Conservation (phyloP, 2,113 vertebrate species). For the Corythoichthys haematopterus region DNA sequence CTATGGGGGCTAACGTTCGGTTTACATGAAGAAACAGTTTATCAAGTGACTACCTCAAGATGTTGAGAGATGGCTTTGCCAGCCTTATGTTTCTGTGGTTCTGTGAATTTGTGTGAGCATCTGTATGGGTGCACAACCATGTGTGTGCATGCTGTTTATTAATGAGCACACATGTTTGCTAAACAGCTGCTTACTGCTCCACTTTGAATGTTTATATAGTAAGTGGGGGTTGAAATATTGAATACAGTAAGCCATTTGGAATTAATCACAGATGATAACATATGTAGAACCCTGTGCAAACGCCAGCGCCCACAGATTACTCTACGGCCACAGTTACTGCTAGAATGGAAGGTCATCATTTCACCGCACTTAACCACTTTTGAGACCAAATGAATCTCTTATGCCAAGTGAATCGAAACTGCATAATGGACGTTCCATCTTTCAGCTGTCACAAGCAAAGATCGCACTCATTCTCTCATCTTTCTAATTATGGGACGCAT, state of each 20-base stretch:
- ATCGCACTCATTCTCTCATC: conserved; percentile 48
- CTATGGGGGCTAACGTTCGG: conserved; percentile 28
- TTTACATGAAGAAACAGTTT: conserved; percentile 24
- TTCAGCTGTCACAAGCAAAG: conserved; percentile 29
- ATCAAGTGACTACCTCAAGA: conserved; percentile 30
- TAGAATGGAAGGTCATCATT: conserved; percentile 3
- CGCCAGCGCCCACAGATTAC: background rate
- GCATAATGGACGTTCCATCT: conserved; percentile 25
- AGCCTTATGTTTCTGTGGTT: conserved; percentile 1
- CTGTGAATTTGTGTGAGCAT: conserved; percentile 1
- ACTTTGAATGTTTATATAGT: conserved; percentile 57
- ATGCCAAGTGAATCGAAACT: background rate
- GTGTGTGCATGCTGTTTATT: conserved; percentile 43
- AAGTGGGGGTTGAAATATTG: conserved; percentile 60
- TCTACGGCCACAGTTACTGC: background rate
- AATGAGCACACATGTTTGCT: conserved; percentile 48
- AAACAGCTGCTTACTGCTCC: conserved; percentile 64
- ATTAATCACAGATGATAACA: conserved; percentile 41
- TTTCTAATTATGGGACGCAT: conserved; percentile 55
- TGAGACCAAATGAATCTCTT: conserved; percentile 10
- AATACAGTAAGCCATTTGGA: conserved; percentile 59
- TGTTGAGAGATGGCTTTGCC: conserved; percentile 17
- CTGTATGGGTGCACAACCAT: conserved; percentile 2
- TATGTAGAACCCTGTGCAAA: conserved; percentile 23
- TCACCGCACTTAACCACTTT: background rate